Evolutionary conservation across 2,797 vertebrate species (phyloP).

Genomic region (Alcedo quadribrachys): DNA sequence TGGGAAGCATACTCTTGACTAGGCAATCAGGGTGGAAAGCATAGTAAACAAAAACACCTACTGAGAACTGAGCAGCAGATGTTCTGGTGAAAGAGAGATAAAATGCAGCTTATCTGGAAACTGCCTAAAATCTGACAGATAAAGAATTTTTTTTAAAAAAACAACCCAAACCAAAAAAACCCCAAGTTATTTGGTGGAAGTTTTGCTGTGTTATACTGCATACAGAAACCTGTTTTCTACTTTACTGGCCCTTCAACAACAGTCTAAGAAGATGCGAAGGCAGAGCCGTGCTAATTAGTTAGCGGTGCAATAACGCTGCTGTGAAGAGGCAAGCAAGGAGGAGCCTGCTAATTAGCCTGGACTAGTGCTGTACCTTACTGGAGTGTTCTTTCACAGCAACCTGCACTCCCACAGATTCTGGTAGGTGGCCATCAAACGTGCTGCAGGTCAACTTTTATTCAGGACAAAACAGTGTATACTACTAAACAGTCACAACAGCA

Average conservation of each 20-base stretch:
- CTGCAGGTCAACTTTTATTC: not conserved
- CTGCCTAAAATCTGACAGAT: not conserved
- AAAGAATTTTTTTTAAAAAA: not conserved
- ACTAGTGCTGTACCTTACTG: not conserved
- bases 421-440: not conserved
- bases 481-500: not conserved
- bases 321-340: not conserved
- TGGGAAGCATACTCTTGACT: not conserved
- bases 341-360: not conserved
- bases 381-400: not conserved
- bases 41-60: slow-evolving; percentile 13
- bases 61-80: not conserved
- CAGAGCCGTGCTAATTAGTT: too few relatives aligned
- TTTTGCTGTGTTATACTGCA: not conserved
- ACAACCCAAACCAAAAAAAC: not conserved
- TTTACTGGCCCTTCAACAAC: not conserved
- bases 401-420: not conserved
- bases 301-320: not conserved
- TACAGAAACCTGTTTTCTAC: not conserved
- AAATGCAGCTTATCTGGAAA: not conserved
- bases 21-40: not conserved
- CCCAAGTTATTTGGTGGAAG: not conserved
- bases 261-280: not conserved
- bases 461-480: not conserved
- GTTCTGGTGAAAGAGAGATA: slow-evolving; percentile 1